Evolutionary conservation across 2,888 invertebrate genomes (phyloP), one percentile per base, ranked within the genome.

Genomic region (Stegophylla sp.): DNA sequence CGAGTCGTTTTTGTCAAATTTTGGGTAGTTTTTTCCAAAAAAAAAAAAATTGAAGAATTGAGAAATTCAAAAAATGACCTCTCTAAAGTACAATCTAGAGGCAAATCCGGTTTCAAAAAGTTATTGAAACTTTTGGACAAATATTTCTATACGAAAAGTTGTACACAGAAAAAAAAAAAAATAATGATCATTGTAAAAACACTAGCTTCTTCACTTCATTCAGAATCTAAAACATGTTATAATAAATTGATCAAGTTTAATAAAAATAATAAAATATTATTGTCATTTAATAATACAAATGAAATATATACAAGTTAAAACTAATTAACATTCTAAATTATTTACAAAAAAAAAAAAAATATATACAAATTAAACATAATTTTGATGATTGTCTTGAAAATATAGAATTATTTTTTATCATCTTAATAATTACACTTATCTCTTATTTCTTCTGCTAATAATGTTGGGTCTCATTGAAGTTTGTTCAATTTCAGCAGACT

Each of bases 371-470:
- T 34, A 1, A 59, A 69, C 34, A 67, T 48, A 34, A 51, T 69
- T 79, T 61, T 79, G 34, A 48, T 69, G 79, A 71, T 79, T 77
- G 77, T 77, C 59, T 67, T 59, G 28, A 59, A 28, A 45, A 59
- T 13, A 69, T 20, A 41, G 7, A 23, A 43, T 23, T 66, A n/a
- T n/a, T n/a, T n/a, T n/a, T n/a, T n/a, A n/a, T n/a, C n/a, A n/a
- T n/a, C n/a, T n/a, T n/a, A 56, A 45, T 41, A 28, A 69, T 48
- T 23, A 48, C 12, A 20, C 45, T 56, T 34, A 71, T 71, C 71
- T 79, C 15, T 79, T 79, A 79, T 23, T 69, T 71, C 41, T 79
- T 71, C 79, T 79, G 51, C n/a, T 79, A n/a, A 79, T 79, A 51
- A 79, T 79, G 48, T 71, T 79, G 23, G 79, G 79, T 15, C 71